A percentile compares a stretch with the other conserved stretches of the same genome.
phyloP scores from a whole-genome alignment of 1,140 invertebrate genomes.

The Xylocopa sonorina region DNA sequence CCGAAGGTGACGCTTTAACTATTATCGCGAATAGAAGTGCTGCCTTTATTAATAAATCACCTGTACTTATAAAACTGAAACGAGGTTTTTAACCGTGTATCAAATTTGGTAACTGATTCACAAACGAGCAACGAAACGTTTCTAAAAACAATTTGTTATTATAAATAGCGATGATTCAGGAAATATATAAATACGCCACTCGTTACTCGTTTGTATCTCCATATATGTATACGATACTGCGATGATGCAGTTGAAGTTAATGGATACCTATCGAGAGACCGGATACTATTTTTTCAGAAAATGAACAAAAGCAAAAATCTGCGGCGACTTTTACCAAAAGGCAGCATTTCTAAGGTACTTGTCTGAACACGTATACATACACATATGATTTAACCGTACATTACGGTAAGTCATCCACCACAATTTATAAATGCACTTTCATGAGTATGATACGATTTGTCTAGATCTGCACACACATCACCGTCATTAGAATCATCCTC shows the following conservation, averaged over 20 bases:
- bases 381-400: constrained; percentile 22
- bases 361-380: constrained; percentile 48
- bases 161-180: constrained; percentile 39
- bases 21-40: constrained; percentile 73
- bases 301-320: constrained; percentile 87
- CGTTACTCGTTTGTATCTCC: constrained; percentile 52
- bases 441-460: not conserved
- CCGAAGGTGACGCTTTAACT: constrained; percentile 54
- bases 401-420: constrained; percentile 47
- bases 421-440: not conserved
- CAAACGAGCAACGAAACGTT: constrained; percentile 44
- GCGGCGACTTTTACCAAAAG: constrained; percentile 86
- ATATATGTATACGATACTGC: constrained; percentile 28
- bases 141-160: not conserved
- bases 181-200: constrained; percentile 15
- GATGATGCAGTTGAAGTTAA: constrained; percentile 42
- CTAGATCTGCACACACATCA: not conserved
- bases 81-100: constrained; percentile 27
- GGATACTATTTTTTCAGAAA: constrained; percentile 86
- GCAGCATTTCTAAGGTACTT: constrained; percentile 87
- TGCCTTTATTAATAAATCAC: constrained; percentile 73
- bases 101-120: constrained; percentile 34
- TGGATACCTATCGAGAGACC: constrained; percentile 79
- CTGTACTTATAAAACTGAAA: constrained; percentile 33
- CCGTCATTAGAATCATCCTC: not conserved